A percentile compares a stretch with the other conserved stretches of the same genome.
Evolutionary conservation across 2,888 invertebrate genomes (phyloP).

Genomic region (Capitulum mitella): DNA sequence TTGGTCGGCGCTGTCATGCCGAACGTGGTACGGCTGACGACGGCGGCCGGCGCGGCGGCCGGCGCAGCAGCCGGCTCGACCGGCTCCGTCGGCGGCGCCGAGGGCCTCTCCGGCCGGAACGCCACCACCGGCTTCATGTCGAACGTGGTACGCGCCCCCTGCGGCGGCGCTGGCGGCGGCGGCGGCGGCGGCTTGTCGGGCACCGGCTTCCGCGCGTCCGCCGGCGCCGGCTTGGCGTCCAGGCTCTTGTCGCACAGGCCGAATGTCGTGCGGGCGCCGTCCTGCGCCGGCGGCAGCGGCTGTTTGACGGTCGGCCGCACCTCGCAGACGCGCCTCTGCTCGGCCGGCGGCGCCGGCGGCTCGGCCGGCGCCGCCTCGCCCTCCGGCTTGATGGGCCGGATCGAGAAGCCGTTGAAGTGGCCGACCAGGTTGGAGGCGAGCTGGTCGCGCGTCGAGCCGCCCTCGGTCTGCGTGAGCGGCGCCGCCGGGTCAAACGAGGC

Average conservation of each 20-base stretch:
- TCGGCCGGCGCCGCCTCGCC: neutral
- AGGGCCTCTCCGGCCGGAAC: neutral
- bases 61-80: neutral
- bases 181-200: neutral
- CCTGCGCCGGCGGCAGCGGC: neutral
- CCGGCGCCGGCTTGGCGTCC: neutral
- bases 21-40: neutral
- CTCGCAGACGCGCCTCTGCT: neutral
- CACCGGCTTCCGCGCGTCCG: neutral
- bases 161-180: slow-evolving; percentile 8
- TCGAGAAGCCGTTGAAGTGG: neutral
- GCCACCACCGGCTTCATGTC: neutral
- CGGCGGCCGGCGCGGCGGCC: neutral
- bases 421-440: slow-evolving; percentile 5
- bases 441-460: slow-evolving; percentile 4
- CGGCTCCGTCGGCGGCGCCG: neutral
- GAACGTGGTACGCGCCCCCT: neutral
- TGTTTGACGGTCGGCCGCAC: neutral
- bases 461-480: neutral
- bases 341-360: neutral
- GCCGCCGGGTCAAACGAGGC: neutral
- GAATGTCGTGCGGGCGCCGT: neutral
- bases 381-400: neutral
- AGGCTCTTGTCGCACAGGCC: neutral
- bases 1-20: neutral